These are phyloP conservation scores for Artemia franciscana DNA, from an alignment of 1,140 invertebrate species.

Conservation along the genomic window DNA sequence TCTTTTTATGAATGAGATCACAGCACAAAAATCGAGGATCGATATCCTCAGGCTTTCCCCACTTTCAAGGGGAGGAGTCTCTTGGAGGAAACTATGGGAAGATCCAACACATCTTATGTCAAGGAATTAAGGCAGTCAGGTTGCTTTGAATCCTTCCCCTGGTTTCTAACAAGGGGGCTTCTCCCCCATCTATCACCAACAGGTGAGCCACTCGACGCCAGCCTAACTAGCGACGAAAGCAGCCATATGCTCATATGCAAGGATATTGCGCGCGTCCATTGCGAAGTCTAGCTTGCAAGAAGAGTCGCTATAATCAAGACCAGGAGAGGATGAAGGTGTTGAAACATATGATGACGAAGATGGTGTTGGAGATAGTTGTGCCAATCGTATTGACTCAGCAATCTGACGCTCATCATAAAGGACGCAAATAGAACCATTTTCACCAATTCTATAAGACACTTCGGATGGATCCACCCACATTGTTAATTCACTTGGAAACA, in stretches of 20 bases:
- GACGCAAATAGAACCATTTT: slow-evolving; percentile 42
- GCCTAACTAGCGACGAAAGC: slow-evolving; percentile 18
- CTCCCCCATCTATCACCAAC: background rate
- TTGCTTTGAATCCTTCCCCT: background rate
- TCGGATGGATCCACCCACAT: slow-evolving; percentile 43
- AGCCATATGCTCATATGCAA: slow-evolving; percentile 13
- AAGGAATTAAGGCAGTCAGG: background rate
- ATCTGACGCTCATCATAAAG: slow-evolving; percentile 24
- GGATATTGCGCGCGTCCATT: slow-evolving; percentile 14
- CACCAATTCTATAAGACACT: slow-evolving; percentile 39
- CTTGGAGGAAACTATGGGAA: background rate
- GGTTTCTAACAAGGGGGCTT: background rate
- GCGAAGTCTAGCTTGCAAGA: slow-evolving; percentile 15
- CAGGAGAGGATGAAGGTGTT: slow-evolving; percentile 1
- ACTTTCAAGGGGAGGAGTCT: background rate
- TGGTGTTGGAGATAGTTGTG: slow-evolving; percentile 4
- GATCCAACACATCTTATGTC: background rate
- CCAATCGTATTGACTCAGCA: slow-evolving; percentile 3
- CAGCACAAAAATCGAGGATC: slow-evolving; percentile 6
- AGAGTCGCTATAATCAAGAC: background rate
- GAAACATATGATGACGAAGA: slow-evolving; percentile 2
- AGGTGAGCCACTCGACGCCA: background rate
- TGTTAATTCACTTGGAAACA: slow-evolving; percentile 38
- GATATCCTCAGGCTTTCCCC: background rate
- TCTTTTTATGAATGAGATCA: slow-evolving; percentile 8